phyloP scores from a whole-genome alignment of 2,113 vertebrate genomes.

The Synchiropus splendidus region DNA sequence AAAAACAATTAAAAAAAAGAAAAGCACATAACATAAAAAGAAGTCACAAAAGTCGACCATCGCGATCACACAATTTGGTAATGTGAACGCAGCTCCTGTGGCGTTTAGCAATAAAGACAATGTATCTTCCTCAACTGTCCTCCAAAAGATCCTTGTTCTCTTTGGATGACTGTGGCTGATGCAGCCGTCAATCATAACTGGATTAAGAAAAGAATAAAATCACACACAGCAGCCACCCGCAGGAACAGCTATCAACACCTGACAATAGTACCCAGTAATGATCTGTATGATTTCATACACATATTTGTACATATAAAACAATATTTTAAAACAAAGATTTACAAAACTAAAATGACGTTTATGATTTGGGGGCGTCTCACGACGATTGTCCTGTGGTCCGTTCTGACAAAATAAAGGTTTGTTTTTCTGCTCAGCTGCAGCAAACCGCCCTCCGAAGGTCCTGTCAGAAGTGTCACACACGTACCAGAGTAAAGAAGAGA shows the following conservation, averaged over 20 bases:
- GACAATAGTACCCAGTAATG: slow-evolving; percentile 42
- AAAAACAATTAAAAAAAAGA: no score
- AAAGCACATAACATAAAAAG: no score
- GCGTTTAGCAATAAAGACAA: slow-evolving; percentile 33
- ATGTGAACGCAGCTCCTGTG: slow-evolving; percentile 28
- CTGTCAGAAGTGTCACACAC: slow-evolving; percentile 17
- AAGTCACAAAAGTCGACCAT: no score
- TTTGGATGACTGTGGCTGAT: slow-evolving; percentile 64
- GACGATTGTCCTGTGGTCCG: slow-evolving; percentile 32
- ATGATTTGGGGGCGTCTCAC: slow-evolving; percentile 29
- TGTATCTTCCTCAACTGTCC: slow-evolving; percentile 22
- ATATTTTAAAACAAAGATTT: slow-evolving; percentile 48
- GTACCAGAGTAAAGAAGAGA: slow-evolving; percentile 47
- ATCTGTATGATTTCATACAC: slow-evolving; percentile 46
- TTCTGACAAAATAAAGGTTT: slow-evolving; percentile 15
- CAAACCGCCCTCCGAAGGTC: slow-evolving; percentile 14
- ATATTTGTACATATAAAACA: slow-evolving; percentile 49
- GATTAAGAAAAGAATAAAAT: no score
- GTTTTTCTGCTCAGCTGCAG: slow-evolving; percentile 32
- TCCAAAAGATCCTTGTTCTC: slow-evolving; percentile 43
- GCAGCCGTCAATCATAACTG: slow-evolving; percentile 61
- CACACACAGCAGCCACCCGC: slow-evolving; percentile 35
- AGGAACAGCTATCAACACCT: slow-evolving; percentile 33
- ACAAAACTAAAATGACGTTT: slow-evolving; percentile 59
- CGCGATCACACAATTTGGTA: no score